Base-by-base conservation (phyloP, 2,113 vertebrate genomes). In the Sinocyclocheilus rhinocerous region DNA sequence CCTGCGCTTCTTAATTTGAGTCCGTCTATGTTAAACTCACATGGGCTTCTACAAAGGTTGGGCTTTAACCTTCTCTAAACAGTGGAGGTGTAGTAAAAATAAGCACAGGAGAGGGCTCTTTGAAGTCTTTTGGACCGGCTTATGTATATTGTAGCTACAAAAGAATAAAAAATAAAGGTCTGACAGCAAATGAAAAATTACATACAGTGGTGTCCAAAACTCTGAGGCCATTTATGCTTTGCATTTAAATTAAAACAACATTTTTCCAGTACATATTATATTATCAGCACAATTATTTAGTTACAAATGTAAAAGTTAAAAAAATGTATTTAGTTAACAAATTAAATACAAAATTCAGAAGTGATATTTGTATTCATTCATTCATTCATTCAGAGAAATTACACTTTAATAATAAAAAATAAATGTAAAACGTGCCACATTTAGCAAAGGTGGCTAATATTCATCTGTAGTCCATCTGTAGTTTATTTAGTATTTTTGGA, bases 1-100 rank as follows among this genome's bases (percentile, higher is more conserved):
- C 61, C 63, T 70, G 81, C 63, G 0, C 26, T 42, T 83, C 61
- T 83, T 83, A 52, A 52, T 83, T 83, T 52, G 45, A 81, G 79
- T 63, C 55, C 0, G 42, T 82, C 61, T 52, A 26, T 83, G 65
- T 69, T 83, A 83, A 70, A 80, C 29, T 80, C 55, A 80, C 77
- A 63, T 42, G 57, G 77, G 55, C 20, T 77, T 77, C 76, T 55
- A 52, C 24, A 24, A 77, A 77, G 76, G 76, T 77, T 55, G 45
- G 26, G 48, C 45, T 50, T 16, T 76, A n/a, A 76, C 73, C 73
- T 76, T 50, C 73, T 76, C 73, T 76, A 76, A 76, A 50, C 22
- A 52, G 73, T 26, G 76, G 48, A 12, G 2, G 76, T 50, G 22
- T 26, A 24, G 73, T 77, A 33, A 77, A 77, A 55, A 77, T 77